Percentiles rank a stretch among this genome's conserved stretches.
phyloP scores from a whole-genome alignment of 2,113 vertebrate species.

The Parotia lawesii region DNA sequence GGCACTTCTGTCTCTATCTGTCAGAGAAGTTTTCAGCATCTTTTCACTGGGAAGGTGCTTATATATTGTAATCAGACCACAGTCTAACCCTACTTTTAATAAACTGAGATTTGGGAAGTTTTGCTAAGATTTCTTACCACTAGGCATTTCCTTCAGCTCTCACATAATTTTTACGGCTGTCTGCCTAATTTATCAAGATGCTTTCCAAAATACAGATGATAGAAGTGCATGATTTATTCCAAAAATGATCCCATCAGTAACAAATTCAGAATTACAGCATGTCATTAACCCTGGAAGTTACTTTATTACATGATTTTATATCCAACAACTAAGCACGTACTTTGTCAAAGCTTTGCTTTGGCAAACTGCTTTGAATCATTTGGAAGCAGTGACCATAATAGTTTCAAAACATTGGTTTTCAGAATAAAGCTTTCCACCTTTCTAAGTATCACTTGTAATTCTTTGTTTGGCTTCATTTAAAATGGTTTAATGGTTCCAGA shows the following conservation, averaged over 20 bases:
- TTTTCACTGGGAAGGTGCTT: background rate
- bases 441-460: background rate
- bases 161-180: background rate
- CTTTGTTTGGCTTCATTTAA: background rate
- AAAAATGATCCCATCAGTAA: background rate
- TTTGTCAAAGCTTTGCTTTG: background rate
- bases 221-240: background rate
- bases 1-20: background rate
- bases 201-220: background rate
- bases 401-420: background rate
- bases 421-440: background rate
- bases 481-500: background rate
- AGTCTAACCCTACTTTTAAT: background rate
- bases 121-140: background rate
- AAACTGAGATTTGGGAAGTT: background rate
- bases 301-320: background rate
- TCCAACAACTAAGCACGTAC: background rate
- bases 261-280: background rate
- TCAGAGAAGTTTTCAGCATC: background rate
- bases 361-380: background rate
- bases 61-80: background rate
- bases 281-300: background rate
- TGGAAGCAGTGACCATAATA: background rate
- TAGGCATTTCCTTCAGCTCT: background rate
- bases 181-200: background rate